These are phyloP conservation scores for Entomyzon cyanotis DNA, from an alignment of 2,113 vertebrate species.

Conservation along the genomic window DNA sequence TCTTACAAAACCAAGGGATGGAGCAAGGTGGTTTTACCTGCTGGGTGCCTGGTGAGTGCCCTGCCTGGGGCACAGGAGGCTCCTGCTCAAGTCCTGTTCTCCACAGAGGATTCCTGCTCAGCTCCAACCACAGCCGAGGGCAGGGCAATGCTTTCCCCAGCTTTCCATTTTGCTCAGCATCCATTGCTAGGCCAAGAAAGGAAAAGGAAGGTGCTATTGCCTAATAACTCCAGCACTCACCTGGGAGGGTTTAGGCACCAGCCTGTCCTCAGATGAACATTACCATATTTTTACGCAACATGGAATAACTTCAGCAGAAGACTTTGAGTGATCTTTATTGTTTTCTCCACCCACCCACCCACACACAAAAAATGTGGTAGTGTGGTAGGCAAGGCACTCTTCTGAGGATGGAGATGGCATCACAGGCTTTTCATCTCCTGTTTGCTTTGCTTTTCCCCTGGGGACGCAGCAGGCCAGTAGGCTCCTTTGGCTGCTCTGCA, in stretches of 20 bases:
- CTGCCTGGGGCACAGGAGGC: background rate
- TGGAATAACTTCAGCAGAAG: background rate
- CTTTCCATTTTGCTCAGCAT: background rate
- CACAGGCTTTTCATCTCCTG: conserved; percentile 44
- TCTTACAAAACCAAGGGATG: background rate
- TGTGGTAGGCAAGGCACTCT: conserved; percentile 27
- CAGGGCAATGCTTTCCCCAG: background rate
- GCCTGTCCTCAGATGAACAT: conserved; percentile 9
- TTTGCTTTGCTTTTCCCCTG: conserved; percentile 7
- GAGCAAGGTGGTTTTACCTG: background rate
- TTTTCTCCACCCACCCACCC: background rate
- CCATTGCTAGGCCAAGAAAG: background rate
- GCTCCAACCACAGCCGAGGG: background rate
- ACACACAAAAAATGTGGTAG: background rate
- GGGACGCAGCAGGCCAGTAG: background rate
- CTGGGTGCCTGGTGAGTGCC: background rate
- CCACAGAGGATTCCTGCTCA: fast-evolving
- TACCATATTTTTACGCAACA: background rate
- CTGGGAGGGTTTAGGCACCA: background rate
- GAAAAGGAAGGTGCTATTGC: conserved; percentile 12
- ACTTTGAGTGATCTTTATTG: background rate
- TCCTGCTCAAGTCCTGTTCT: background rate
- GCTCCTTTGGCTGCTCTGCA: background rate
- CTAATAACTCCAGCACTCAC: background rate
- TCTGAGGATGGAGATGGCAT: conserved; percentile 26